Percentiles rank a stretch among this genome's conserved stretches.
Evolutionary conservation across 2,888 invertebrate genomes (phyloP).

Genomic region (Neoitamus cyanurus): DNA sequence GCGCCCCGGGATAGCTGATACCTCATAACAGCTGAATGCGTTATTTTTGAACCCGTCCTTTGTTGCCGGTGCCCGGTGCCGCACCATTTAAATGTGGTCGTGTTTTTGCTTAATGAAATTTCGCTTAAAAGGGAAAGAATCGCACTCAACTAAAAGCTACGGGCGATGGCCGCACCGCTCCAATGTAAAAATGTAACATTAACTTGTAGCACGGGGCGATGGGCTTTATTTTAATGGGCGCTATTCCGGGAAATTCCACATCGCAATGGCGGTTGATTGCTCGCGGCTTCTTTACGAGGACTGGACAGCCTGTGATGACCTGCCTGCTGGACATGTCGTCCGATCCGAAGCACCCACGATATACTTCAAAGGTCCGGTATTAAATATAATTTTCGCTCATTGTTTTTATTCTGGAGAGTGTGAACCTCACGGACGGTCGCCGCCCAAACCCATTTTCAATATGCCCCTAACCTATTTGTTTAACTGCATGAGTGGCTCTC

Average conservation of each 20-base stretch:
- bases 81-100: slow-evolving; percentile 22
- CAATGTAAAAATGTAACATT: slow-evolving; percentile 9
- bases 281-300: background rate
- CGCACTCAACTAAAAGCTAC: slow-evolving; percentile 11
- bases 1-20: background rate
- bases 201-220: background rate
- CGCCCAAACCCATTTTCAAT: background rate
- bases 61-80: background rate
- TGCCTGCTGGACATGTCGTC: background rate
- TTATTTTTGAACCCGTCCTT: background rate
- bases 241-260: background rate
- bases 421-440: background rate
- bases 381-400: slow-evolving; percentile 25
- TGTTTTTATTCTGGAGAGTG: background rate
- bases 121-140: slow-evolving; percentile 27
- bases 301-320: background rate
- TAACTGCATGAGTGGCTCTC: slow-evolving; percentile 9
- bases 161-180: background rate
- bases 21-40: background rate
- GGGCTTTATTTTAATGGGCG: background rate
- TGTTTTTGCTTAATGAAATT: slow-evolving; percentile 29
- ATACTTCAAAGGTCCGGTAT: background rate
- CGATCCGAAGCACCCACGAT: background rate
- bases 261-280: background rate
- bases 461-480: background rate